A percentile compares a stretch with the other conserved stretches of the same genome.
Evolutionary conservation across 1,140 invertebrate species (phyloP).

Genomic region (Trichoplusia ni): DNA sequence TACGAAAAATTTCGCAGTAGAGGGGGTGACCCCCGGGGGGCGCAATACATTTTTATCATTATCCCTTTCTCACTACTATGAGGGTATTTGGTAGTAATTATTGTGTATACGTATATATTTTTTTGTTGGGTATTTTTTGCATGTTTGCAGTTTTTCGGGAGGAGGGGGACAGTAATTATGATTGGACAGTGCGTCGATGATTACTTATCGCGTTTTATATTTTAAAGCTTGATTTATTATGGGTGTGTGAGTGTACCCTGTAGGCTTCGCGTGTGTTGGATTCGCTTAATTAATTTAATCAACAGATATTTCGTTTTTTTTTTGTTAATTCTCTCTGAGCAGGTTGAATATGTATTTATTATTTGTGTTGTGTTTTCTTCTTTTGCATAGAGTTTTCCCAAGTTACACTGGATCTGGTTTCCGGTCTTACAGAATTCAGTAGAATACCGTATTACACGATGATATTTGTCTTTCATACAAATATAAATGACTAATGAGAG

Average conservation of each 20-base stretch:
- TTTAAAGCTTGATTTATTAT: conserved; percentile 18
- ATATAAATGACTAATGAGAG: no score
- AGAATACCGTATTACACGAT: no score
- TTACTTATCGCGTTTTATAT: conserved; percentile 20
- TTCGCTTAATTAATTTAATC: no score
- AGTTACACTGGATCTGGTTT: no score
- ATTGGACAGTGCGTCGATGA: conserved; percentile 19
- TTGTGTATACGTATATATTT: conserved; percentile 38
- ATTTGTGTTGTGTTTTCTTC: no score
- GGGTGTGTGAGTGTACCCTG: no score
- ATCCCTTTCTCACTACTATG: conserved; percentile 76
- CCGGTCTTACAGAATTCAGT: no score
- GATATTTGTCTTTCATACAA: no score
- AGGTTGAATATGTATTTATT: no score
- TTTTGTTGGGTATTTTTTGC: conserved; percentile 22
- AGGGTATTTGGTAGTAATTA: conserved; percentile 70
- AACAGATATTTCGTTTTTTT: not conserved
- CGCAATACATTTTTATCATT: conserved; percentile 77
- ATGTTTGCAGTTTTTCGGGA: conserved; percentile 24
- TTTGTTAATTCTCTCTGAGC: no score
- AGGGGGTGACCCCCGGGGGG: conserved; percentile 42
- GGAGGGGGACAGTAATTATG: conserved; percentile 11
- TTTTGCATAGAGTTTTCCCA: no score
- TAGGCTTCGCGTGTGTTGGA: no score
- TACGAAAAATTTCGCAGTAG: conserved; percentile 70